Evolutionary conservation across 2,797 vertebrate species (phyloP).

Genomic region (Xerus rutilus): DNA sequence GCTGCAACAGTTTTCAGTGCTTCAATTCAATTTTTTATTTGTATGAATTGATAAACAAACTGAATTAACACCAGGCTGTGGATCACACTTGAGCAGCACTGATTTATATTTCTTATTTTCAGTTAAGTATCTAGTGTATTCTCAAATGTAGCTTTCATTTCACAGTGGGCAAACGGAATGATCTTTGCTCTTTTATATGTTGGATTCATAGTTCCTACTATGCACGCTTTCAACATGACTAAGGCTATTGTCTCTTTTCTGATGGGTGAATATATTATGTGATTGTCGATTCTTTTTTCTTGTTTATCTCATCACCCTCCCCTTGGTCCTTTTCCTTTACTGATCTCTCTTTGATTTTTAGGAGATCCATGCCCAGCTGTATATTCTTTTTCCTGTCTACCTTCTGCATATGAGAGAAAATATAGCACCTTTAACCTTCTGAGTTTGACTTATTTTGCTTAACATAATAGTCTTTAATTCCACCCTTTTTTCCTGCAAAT

Average conservation of each 20-base stretch:
- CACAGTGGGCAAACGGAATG: not conserved
- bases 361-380: too few relatives aligned
- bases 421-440: too few relatives aligned
- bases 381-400: too few relatives aligned
- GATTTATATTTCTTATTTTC: not conserved
- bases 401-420: too few relatives aligned
- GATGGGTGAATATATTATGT: not conserved
- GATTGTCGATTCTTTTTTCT: not conserved
- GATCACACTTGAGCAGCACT: not conserved
- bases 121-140: not conserved
- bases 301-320: not conserved
- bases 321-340: too few relatives aligned
- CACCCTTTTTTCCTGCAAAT: too few relatives aligned
- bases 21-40: not conserved
- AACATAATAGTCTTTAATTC: too few relatives aligned
- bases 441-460: too few relatives aligned
- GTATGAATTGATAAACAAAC: not conserved
- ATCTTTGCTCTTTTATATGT: not conserved
- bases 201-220: not conserved
- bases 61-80: not conserved
- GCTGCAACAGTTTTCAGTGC: not conserved
- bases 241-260: not conserved
- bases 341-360: too few relatives aligned
- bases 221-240: not conserved
- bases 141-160: not conserved